phyloP scores from a whole-genome alignment of 2,888 invertebrate species.

The Petrolisthes manimaculis region DNA sequence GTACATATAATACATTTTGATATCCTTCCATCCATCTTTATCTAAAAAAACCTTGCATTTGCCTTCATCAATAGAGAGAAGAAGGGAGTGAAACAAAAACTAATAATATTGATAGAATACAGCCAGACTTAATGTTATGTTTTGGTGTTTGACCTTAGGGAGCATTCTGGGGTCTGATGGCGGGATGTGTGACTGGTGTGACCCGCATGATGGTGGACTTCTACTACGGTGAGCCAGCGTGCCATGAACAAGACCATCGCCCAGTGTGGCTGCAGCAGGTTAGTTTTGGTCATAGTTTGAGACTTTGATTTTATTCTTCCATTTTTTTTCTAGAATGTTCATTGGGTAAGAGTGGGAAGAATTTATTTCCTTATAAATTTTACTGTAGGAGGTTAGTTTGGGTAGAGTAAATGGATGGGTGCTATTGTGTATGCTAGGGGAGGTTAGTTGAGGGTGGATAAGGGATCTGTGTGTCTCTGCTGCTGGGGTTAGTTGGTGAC shows the following conservation, averaged over 20 bases:
- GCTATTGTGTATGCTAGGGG: no score
- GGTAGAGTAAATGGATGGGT: no score
- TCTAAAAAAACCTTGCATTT: neutral
- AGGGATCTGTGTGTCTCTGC: no score
- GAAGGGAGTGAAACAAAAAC: neutral
- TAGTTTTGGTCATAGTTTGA: constrained; percentile 1
- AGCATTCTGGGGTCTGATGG: constrained; percentile 72
- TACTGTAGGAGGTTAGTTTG: no score
- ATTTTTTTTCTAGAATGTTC: no score
- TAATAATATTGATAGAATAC: neutral
- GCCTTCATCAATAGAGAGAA: neutral
- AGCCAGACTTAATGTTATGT: neutral
- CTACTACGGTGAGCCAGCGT: constrained; percentile 70
- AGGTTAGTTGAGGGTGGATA: no score
- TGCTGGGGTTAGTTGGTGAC: no score
- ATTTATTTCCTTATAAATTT: no score
- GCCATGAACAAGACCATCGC: constrained; percentile 70
- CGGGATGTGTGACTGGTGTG: constrained; percentile 71
- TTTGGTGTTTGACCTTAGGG: constrained; percentile 68
- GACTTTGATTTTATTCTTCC: no score
- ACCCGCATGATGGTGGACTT: constrained; percentile 72
- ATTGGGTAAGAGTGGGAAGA: no score
- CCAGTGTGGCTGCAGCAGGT: constrained; percentile 69
- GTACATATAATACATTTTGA: no score
- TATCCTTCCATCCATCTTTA: neutral